Evolutionary conservation across 2,888 invertebrate genomes (phyloP).

Genomic region (Bugula neritina): DNA sequence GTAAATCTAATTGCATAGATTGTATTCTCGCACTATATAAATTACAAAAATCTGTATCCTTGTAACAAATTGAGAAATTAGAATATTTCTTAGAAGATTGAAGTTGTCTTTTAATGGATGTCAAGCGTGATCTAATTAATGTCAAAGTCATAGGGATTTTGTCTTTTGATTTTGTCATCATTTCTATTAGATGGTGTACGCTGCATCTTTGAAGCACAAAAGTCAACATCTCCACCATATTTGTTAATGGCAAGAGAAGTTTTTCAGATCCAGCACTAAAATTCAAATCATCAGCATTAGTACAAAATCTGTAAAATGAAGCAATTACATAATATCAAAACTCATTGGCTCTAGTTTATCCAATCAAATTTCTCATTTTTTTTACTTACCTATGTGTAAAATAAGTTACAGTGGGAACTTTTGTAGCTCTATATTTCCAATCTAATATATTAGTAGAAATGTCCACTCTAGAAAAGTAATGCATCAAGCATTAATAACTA

Average conservation of each 20-base stretch:
- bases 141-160: not conserved
- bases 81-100: not conserved
- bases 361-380: no score
- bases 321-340: no score
- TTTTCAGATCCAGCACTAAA: not conserved
- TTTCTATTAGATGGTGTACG: not conserved
- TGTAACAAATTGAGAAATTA: no score
- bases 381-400: slow-evolving; percentile 8
- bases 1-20: not conserved
- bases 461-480: not conserved
- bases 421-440: not conserved
- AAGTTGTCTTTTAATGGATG: not conserved
- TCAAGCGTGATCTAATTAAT: not conserved
- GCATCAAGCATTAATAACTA: no score
- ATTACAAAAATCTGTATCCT: not conserved
- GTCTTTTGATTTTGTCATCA: not conserved
- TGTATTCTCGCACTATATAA: not conserved
- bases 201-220: slow-evolving; percentile 1
- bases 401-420: not conserved
- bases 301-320: no score
- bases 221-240: not conserved
- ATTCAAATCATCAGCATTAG: no score
- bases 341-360: no score
- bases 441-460: not conserved
- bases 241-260: not conserved